phyloP scores from a whole-genome alignment of 2,797 vertebrate genomes.

The Alca torda region DNA sequence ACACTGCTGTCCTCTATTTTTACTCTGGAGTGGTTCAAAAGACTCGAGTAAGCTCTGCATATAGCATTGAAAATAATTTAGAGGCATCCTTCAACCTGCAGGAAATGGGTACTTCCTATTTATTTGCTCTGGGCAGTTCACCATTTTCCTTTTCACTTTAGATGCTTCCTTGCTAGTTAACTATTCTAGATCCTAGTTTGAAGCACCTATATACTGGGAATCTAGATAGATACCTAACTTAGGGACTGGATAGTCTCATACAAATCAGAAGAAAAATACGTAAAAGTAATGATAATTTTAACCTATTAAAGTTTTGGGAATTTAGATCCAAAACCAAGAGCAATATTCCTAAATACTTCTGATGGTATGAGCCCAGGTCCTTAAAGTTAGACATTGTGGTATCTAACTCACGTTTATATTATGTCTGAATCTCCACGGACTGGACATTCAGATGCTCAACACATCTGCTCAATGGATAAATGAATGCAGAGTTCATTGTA shows the following conservation, averaged over 20 bases:
- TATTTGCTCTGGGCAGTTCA: background rate
- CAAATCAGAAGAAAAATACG: background rate
- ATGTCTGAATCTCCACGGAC: background rate
- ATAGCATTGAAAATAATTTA: background rate
- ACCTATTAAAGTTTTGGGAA: background rate
- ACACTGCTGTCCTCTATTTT: background rate
- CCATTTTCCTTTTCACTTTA: background rate
- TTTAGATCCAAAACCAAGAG: background rate
- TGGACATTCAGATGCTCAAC: background rate
- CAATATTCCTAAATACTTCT: background rate
- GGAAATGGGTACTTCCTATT: background rate
- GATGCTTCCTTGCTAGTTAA: background rate
- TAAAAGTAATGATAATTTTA: background rate
- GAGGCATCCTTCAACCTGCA: background rate
- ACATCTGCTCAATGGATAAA: background rate
- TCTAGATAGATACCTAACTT: background rate
- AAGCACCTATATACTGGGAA: background rate
- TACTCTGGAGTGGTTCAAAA: background rate
- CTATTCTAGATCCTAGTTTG: background rate
- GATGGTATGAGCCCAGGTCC: background rate
- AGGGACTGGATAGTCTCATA: background rate
- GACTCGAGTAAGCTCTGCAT: background rate
- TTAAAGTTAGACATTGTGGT: background rate
- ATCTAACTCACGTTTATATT: background rate
- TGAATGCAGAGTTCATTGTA: background rate